phyloP scores from a whole-genome alignment of 2,888 invertebrate genomes.

The Meiosimyza platycephala region DNA sequence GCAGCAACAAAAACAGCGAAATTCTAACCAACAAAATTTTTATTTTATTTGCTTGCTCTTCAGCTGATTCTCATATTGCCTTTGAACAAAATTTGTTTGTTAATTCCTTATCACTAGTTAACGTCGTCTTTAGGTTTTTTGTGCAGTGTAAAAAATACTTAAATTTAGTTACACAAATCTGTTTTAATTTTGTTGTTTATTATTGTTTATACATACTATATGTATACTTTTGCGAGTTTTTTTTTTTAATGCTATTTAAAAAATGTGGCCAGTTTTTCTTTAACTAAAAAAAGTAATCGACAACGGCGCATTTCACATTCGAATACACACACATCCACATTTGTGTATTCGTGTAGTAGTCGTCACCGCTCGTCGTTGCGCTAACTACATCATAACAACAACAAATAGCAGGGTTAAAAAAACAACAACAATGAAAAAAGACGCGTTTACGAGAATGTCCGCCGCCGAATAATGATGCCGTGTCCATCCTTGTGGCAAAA shows the following conservation, averaged over 20 bases:
- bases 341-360: slow-evolving; percentile 8
- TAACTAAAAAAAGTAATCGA: slow-evolving; percentile 1
- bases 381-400: background rate
- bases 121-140: background rate
- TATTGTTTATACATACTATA: no score
- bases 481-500: no score
- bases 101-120: slow-evolving; percentile 13
- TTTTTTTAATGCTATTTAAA: background rate
- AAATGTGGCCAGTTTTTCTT: slow-evolving; percentile 18
- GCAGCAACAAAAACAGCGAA: background rate
- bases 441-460: background rate
- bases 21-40: slow-evolving; percentile 17
- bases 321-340: background rate
- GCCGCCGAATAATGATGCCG: background rate
- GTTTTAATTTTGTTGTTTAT: no score
- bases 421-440: background rate
- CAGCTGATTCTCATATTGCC: background rate
- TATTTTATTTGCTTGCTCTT: background rate
- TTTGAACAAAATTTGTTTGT: slow-evolving; percentile 24
- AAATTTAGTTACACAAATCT: no score
- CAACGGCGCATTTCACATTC: slow-evolving; percentile 25
- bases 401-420: background rate
- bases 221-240: no score
- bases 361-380: background rate
- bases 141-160: no score